Conservation (phyloP, 1,140 invertebrate genomes). For the Orius insidiosus region DNA sequence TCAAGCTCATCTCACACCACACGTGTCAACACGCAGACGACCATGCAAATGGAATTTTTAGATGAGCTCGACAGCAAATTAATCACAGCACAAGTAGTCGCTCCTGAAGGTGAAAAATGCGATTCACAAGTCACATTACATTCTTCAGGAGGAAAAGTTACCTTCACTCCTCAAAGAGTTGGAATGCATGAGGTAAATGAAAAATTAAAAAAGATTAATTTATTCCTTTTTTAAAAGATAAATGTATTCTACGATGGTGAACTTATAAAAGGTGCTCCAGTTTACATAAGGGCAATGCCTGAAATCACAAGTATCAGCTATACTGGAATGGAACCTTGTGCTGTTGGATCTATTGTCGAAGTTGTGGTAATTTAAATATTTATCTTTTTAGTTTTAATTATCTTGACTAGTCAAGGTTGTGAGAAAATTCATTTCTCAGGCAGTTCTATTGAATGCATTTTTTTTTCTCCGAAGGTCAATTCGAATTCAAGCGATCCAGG, state of each 20-base stretch:
- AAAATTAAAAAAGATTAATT: slow-evolving; percentile 14
- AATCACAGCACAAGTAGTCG: slow-evolving; percentile 66
- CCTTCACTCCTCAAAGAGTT: slow-evolving; percentile 73
- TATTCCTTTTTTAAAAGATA: slow-evolving; percentile 29
- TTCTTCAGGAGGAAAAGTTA: slow-evolving; percentile 50
- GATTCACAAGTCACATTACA: slow-evolving; percentile 45
- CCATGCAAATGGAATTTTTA: slow-evolving; percentile 60
- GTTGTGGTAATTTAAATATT: slow-evolving; percentile 60
- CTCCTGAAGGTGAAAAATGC: slow-evolving; percentile 42
- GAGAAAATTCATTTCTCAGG: neutral
- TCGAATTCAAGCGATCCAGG: slow-evolving; percentile 42
- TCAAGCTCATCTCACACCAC: slow-evolving; percentile 61
- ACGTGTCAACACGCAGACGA: slow-evolving; percentile 60
- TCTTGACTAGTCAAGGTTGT: too few relatives aligned
- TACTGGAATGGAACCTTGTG: slow-evolving; percentile 85
- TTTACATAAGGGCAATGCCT: slow-evolving; percentile 75
- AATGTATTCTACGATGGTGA: slow-evolving; percentile 46
- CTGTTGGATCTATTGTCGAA: slow-evolving; percentile 84
- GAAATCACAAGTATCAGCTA: slow-evolving; percentile 67
- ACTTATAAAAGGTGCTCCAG: slow-evolving; percentile 42
- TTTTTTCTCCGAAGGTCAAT: slow-evolving; percentile 44
- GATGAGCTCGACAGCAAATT: slow-evolving; percentile 60
- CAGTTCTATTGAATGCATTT: slow-evolving; percentile 9
- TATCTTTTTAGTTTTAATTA: neutral
- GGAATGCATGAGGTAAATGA: slow-evolving; percentile 71